Evolutionary conservation across 1,140 invertebrate genomes (phyloP).

Genomic region (Drosophila gunungcola): DNA sequence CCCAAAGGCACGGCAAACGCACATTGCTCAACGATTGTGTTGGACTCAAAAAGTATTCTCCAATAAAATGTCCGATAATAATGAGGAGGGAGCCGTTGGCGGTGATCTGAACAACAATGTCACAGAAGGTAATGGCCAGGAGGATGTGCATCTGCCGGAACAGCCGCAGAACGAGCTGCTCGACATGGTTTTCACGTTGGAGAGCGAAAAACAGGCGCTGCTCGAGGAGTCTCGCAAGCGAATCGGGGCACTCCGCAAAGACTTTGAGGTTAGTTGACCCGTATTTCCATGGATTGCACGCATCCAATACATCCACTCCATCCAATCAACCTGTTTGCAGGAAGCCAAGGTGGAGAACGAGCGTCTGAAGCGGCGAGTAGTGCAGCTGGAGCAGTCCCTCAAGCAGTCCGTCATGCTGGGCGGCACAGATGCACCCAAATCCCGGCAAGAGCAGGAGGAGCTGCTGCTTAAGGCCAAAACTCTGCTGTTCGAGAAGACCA

Average conservation of each 20-base stretch:
- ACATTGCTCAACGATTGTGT: conserved; percentile 43
- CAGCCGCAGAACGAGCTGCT: conserved; percentile 75
- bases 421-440: conserved; percentile 75
- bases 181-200: conserved; percentile 81
- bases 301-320: background rate
- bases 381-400: conserved; percentile 74
- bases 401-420: conserved; percentile 79
- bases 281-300: background rate
- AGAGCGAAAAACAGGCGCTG: conserved; percentile 81
- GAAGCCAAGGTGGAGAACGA: conserved; percentile 72
- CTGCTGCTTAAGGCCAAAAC: conserved; percentile 87
- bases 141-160: conserved; percentile 12
- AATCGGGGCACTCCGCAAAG: conserved; percentile 77
- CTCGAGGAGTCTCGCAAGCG: conserved; percentile 79
- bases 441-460: conserved; percentile 85
- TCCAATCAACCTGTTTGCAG: conserved; percentile 30
- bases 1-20: conserved; percentile 40
- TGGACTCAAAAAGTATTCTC: conserved; percentile 28
- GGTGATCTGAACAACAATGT: conserved; percentile 79
- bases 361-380: conserved; percentile 62
- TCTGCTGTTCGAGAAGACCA: conserved; percentile 89
- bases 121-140: conserved; percentile 14
- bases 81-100: conserved; percentile 47
- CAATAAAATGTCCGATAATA: conserved; percentile 64
- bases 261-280: conserved; percentile 80